A percentile compares a stretch with the other conserved stretches of the same genome.
These are phyloP conservation scores for Epizoanthus illoricatus DNA, from an alignment of 92 coral and sea anemone species.

Conservation along the genomic window DNA sequence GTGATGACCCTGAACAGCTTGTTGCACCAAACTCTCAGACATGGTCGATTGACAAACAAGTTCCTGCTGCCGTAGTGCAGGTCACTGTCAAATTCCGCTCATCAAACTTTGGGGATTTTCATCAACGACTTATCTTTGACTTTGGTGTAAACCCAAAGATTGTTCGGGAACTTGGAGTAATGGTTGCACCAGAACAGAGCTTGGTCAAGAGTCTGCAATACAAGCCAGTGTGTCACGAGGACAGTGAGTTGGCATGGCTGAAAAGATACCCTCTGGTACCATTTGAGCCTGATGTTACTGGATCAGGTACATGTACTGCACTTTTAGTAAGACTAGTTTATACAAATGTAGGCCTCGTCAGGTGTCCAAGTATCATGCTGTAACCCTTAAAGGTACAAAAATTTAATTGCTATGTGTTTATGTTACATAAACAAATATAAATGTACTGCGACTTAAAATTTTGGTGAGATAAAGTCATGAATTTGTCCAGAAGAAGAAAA, in stretches of 20 bases:
- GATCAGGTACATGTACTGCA: constrained; percentile 5
- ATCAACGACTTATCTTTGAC: constrained; percentile 84
- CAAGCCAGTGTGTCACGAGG: constrained; percentile 61
- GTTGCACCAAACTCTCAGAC: constrained; percentile 51
- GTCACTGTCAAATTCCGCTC: constrained; percentile 76
- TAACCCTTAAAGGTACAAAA: too few species aligned
- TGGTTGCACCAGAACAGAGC: constrained; percentile 86
- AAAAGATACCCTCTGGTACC: constrained; percentile 66
- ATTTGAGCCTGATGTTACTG: constrained; percentile 53
- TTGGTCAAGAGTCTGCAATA: constrained; percentile 60
- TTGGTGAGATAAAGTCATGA: too few species aligned
- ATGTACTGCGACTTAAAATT: too few species aligned
- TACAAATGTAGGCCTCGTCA: too few species aligned
- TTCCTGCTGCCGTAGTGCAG: constrained; percentile 42
- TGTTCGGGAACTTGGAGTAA: constrained; percentile 80
- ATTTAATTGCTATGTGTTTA: too few species aligned
- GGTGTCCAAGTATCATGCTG: too few species aligned
- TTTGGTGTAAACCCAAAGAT: constrained; percentile 70
- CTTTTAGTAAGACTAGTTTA: too few species aligned
- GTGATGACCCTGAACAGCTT: constrained; percentile 27
- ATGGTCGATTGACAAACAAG: constrained; percentile 48
- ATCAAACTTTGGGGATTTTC: constrained; percentile 76
- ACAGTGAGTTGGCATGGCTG: constrained; percentile 86
- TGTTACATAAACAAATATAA: too few species aligned
- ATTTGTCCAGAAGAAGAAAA: too few species aligned